Base-by-base conservation (phyloP, 2,113 vertebrate species). In the Microtus richardsoni region DNA sequence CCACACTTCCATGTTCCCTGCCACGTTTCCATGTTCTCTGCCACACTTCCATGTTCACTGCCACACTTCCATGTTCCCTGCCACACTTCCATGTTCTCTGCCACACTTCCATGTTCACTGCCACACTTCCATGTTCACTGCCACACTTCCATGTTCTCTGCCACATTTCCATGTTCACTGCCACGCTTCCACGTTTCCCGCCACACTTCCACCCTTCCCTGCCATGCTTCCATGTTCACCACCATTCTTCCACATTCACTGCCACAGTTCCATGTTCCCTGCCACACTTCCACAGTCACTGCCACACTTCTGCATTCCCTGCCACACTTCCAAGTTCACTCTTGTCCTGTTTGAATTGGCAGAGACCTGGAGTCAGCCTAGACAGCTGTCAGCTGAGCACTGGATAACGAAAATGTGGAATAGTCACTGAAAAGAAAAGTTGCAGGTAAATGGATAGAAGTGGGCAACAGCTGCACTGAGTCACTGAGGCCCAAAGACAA, bases 1-100 rank as follows among this genome's bases (percentile, higher is more conserved):
- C 2, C 62, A 30, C 10, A 12, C 62, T 0, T 28, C 62, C 62
- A 33, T 0, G 64, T 33, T 68, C 30, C 0, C 12, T 5, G 64
- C 11, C 64, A 36, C 33, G 7, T 13, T 0, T 16, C 13, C 14
- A 36, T 2, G 2, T 36, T 68, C 33, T 0, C 66, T 7, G 33
- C 1, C 30, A 36, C 5, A 0, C 6, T 17, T 16, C 13, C 66
- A 36, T 4, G 64, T 30, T 66, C 64, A 0, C 11, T 12, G 64
- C 66, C 33, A 68, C 14, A 1, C 30, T 36, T 68, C 66, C 66
- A 33, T 0, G 5, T 33, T 68, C 66, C 0, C 26, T 12, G 64
- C 8, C 26, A 12, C 10, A 3, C 30, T 36, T 36, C 30, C 30
- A 68, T 14, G 13, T 14, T 68, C 13, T 0, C 66, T 14, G 28